Conservation (phyloP, 1,140 invertebrate genomes). For the Drosophila hydei region DNA sequence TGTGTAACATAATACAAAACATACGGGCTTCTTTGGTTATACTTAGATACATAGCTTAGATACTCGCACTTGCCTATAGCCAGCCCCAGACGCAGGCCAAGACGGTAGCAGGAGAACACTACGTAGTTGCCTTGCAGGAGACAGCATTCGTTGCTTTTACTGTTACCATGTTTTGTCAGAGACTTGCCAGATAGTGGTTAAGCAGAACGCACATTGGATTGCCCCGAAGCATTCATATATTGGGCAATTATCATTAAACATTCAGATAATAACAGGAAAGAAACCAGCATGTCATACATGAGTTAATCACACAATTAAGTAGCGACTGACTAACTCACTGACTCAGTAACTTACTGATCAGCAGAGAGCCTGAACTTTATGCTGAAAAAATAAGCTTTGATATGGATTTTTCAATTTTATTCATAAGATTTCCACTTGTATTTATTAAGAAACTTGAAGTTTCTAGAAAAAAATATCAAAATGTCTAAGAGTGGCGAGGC, state of each 20-base stretch:
- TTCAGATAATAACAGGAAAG: background rate
- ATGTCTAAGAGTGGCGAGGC: too few relatives aligned
- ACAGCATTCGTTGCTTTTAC: constrained; percentile 24
- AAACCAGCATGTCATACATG: too few relatives aligned
- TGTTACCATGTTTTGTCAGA: constrained; percentile 10
- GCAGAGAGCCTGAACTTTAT: too few relatives aligned
- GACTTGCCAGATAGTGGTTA: background rate
- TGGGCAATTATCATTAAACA: constrained; percentile 26
- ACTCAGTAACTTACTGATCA: background rate
- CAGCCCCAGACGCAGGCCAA: constrained; percentile 1
- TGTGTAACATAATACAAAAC: constrained; percentile 82
- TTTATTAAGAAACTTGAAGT: too few relatives aligned
- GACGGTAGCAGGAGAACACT: background rate
- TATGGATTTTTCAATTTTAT: too few relatives aligned
- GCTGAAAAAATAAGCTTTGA: too few relatives aligned
- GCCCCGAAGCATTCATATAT: constrained; percentile 1
- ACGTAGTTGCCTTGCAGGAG: background rate
- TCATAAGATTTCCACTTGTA: too few relatives aligned
- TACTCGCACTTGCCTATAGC: constrained; percentile 36
- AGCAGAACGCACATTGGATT: constrained; percentile 11
- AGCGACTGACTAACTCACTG: background rate
- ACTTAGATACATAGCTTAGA: constrained; percentile 77
- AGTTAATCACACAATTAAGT: background rate
- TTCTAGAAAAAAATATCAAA: too few relatives aligned
- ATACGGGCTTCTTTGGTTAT: constrained; percentile 80